phyloP scores from a whole-genome alignment of 2,797 vertebrate genomes.

The Arnoldichthys spilopterus region DNA sequence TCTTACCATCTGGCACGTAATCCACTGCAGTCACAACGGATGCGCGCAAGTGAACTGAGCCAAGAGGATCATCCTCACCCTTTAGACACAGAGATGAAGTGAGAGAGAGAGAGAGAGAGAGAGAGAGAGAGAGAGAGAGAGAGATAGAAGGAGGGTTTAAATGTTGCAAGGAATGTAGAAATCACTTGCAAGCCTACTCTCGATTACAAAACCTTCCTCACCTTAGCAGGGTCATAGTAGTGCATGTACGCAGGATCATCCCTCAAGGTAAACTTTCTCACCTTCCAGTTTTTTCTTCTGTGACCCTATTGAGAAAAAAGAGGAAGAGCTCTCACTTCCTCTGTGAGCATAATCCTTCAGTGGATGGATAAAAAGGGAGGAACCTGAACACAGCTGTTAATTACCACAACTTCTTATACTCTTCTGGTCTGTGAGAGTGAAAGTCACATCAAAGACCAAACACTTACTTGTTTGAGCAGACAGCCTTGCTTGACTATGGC shows the following conservation, averaged over 20 bases:
- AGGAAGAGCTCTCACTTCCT: not conserved
- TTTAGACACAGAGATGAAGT: slow-evolving; percentile 55
- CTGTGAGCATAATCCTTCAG: not conserved
- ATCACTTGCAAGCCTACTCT: not conserved
- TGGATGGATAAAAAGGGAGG: not conserved
- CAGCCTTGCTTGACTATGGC: slow-evolving; percentile 94
- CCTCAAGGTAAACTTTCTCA: slow-evolving; percentile 92
- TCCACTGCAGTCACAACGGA: slow-evolving; percentile 93
- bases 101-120: not conserved
- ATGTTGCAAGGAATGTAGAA: too few species aligned
- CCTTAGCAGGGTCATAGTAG: slow-evolving; percentile 94
- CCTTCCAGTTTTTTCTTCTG: slow-evolving; percentile 96
- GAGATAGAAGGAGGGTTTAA: not conserved
- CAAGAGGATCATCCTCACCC: slow-evolving; percentile 87
- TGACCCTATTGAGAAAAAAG: slow-evolving; percentile 82
- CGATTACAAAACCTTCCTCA: slow-evolving; percentile 57
- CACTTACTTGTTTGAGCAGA: slow-evolving; percentile 90
- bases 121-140: not conserved
- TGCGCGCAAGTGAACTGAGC: slow-evolving; percentile 89
- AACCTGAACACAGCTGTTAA: not conserved
- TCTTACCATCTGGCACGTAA: slow-evolving; percentile 87
- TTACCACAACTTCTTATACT: not conserved
- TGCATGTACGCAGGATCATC: slow-evolving; percentile 94
- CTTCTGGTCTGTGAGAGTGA: not conserved
- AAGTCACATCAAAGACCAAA: not conserved